Evolutionary conservation across 64 coral and sea anemone genomes (phyloP), one percentile per base, ranked within the genome.

Genomic region (Platygyra sinensis): DNA sequence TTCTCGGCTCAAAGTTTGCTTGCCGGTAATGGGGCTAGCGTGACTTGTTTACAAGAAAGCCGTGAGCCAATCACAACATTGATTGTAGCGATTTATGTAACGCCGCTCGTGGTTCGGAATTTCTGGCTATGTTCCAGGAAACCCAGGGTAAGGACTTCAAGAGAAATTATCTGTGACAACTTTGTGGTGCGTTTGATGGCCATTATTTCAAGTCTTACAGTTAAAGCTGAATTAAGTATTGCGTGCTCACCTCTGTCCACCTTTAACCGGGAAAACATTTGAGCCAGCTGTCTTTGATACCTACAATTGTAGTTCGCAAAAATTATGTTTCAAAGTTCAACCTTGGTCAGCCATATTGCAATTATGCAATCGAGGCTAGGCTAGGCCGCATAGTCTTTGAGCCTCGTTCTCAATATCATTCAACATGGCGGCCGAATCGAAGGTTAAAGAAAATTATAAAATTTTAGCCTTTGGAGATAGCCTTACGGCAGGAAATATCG

Each of bases 381-480:
- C 49, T 9, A 73, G 60, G 86, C 22, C 8, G 64, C 76, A 54
- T 71, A 72, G 63, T 12, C 55, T 33, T 59, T 7, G 28, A 4
- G 16, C 60, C 38, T 79, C 38, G 64, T 51, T 59, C 17, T 46
- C 55, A 75, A 12, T 22, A 22, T 36, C 22, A 14, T 75, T 74
- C 62, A 80, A 79, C 31, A 80, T 81, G 90, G 72, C 57, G 38
- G 61, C 42, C 80, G 57, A 86, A 7, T 33, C 2, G 1, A 73
- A 62, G 8, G 2, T 7, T 52, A 30, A 20, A 19, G 73, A 27
- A 52, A 16, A 13, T 19, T 67, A 2, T 31, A 77, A 83, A n/a
- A 94, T 97, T 69, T 57, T 97, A 71, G 95, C 95, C 30, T 97
- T 97, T 71, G 95, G 95, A 24, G 95, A 97, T 61, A 97, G 95